phyloP scores from a whole-genome alignment of 2,888 invertebrate species.

The Leptarthrus brevirostris region DNA sequence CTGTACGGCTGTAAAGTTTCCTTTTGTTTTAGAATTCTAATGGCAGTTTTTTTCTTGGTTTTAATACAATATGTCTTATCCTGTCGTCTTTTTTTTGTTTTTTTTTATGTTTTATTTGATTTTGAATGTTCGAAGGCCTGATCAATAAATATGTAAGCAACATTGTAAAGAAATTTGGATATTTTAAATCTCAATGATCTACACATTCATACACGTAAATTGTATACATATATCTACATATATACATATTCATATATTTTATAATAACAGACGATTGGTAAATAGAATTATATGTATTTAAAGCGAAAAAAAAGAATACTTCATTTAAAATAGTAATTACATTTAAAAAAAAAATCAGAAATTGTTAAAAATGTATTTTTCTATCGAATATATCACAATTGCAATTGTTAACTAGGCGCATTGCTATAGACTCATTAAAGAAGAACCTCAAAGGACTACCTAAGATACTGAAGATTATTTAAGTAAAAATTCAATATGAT shows the following conservation, averaged over 20 bases:
- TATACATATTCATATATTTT: conserved; percentile 20
- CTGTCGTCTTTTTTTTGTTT: neutral
- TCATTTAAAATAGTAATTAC: neutral
- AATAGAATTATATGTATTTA: conserved; percentile 27
- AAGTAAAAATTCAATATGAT: conserved; percentile 4
- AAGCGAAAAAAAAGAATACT: neutral
- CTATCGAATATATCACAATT: conserved; percentile 30
- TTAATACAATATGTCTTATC: neutral
- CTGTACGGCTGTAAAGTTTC: no score
- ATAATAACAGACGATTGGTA: conserved; percentile 17
- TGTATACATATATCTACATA: conserved; percentile 12
- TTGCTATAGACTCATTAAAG: conserved; percentile 18
- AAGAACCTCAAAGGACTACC: conserved; percentile 2
- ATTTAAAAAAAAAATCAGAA: conserved; percentile 13
- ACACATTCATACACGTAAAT: neutral
- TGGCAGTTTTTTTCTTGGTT: neutral
- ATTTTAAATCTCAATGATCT: neutral
- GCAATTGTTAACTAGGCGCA: conserved; percentile 40
- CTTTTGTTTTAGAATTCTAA: no score
- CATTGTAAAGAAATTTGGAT: neutral
- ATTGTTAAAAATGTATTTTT: conserved; percentile 40
- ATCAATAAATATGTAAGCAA: neutral
- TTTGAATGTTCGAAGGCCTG: no score
- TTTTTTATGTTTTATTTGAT: neutral
- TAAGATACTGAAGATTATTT: conserved; percentile 40